Base-by-base conservation (phyloP, 2,113 vertebrate species). In the Elaphurus davidianus region DNA sequence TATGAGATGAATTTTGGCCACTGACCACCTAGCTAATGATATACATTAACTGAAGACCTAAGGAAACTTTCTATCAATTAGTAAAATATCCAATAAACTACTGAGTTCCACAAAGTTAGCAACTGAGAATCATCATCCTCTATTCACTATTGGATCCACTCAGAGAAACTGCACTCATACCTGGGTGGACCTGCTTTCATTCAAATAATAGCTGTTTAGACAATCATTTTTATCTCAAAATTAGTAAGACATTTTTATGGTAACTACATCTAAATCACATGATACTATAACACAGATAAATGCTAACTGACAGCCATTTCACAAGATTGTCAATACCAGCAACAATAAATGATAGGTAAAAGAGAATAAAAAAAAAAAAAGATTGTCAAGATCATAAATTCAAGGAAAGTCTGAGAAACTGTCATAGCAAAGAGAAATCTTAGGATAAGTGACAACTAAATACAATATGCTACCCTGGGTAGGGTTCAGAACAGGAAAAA, bases 151-250 rank as follows among this genome's bases (percentile, higher is more conserved):
- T 5, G 62, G 23, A 92, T 4, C 3, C 30, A 57, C 28, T 60
- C 43, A 90, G 40, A 81, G 25, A 94, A 95, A 87, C 16, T 81
- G 27, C 23, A 40, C n/a, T 79, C 78, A 59, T 81, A 62, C 2
- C 16, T 85, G 87, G 14, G 86, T 54, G 16, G 30, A 55, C 27
- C 54, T n/a, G 19, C 17, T 97, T 96, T 94, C 52, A 36, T 79
- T 89, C 43, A 54, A 40, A 74, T 85, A 86, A 40, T 17, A 50
- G 8, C 25, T 93, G 15, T 64, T 81, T 88, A 2, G 4, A 25
- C 19, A 95, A 86, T 86, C 76, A 96, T 59, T 64, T 95, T 91
- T 81, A 86, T 33, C 33, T 83, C 10, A 93, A 94, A 97, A 89
- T 95, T 47, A 86, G 6, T 87, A 36, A 74, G 12, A 57, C 7